Conservation (phyloP, 2,797 vertebrate genomes). For the Margarornis squamiger region DNA sequence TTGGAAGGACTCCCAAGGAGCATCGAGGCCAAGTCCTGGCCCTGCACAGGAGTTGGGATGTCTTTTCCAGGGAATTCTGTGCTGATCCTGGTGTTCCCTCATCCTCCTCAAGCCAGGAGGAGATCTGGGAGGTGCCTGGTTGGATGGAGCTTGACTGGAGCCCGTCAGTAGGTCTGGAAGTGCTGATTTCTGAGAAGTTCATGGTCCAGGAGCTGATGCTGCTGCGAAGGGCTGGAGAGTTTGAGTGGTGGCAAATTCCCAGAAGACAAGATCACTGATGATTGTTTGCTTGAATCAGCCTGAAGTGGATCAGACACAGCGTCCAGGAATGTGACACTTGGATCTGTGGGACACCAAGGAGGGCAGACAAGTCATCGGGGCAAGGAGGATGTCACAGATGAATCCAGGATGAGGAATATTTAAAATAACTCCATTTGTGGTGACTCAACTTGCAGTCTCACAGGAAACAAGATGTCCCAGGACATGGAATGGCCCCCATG, state of each 20-base stretch:
- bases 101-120: neutral
- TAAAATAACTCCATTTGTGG: neutral
- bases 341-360: neutral
- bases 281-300: neutral
- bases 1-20: neutral
- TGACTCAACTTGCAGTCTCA: accelerated
- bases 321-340: accelerated
- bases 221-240: neutral
- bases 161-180: neutral
- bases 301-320: accelerated
- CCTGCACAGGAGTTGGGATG: neutral
- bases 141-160: neutral
- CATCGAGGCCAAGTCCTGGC: accelerated
- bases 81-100: neutral
- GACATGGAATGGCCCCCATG: neutral
- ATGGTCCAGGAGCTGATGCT: accelerated
- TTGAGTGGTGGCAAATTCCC: neutral
- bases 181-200: neutral
- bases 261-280: accelerated
- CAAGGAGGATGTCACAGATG: neutral
- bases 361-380: accelerated
- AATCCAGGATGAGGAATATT: neutral
- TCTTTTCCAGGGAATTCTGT: neutral
- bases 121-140: accelerated
- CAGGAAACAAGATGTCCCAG: neutral